Evolutionary conservation across 2,888 invertebrate genomes (phyloP).

Genomic region (Chloroclysta siterata): DNA sequence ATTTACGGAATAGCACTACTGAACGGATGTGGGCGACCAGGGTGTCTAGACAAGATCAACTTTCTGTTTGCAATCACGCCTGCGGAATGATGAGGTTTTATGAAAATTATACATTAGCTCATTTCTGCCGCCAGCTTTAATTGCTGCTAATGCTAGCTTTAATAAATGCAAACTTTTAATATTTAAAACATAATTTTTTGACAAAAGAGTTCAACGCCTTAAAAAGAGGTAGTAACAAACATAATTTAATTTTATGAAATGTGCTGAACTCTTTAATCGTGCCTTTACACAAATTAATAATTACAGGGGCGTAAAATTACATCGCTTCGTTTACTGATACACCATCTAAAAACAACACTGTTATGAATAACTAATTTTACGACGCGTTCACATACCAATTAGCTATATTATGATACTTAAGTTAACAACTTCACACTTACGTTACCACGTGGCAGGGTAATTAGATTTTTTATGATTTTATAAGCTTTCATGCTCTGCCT

Average conservation of each 20-base stretch:
- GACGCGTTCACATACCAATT: slow-evolving; percentile 69
- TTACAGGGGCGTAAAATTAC: slow-evolving; percentile 62
- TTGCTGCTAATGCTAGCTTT: too few species aligned
- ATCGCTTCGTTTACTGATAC: slow-evolving; percentile 64
- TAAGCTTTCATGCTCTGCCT: slow-evolving; percentile 27
- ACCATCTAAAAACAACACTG: slow-evolving; percentile 79
- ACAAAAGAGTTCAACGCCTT: too few species aligned
- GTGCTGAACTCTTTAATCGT: slow-evolving; percentile 11
- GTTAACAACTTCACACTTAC: slow-evolving; percentile 67
- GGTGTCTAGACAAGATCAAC: too few species aligned
- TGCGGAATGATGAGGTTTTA: too few species aligned
- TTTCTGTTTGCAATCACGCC: too few species aligned
- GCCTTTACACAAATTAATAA: slow-evolving; percentile 76
- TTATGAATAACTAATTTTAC: slow-evolving; percentile 81
- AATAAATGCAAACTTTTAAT: too few species aligned
- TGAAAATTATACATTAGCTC: too few species aligned
- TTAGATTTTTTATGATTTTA: slow-evolving; percentile 33
- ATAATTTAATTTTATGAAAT: slow-evolving; percentile 8
- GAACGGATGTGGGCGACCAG: too few species aligned
- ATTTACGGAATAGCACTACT: too few species aligned
- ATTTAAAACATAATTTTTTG: too few species aligned
- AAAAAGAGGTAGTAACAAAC: not conserved
- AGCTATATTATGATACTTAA: slow-evolving; percentile 72
- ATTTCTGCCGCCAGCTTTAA: too few species aligned
- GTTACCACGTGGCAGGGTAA: slow-evolving; percentile 29